Base-by-base conservation (phyloP, 2,113 vertebrate species). In the Chlorocebus sabaeus region DNA sequence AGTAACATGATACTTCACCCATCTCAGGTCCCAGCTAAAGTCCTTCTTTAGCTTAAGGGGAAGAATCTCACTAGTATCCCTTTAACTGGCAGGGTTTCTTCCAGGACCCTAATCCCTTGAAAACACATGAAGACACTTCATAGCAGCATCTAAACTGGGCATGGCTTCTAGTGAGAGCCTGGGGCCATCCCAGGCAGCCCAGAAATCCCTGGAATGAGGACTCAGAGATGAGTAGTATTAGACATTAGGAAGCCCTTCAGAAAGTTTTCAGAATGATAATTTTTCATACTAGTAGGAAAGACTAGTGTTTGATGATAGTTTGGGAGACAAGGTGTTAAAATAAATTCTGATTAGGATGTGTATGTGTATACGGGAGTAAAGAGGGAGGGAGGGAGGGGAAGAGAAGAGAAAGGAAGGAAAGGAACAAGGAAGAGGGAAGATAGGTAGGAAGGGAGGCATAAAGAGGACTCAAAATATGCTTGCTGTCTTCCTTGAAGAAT, bases 1-100 rank as follows among this genome's bases (percentile, higher is more conserved):
- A 95, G 97, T 98, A 97, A 98, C 61, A 80, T 72, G 97, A 97
- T 97, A 96, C 95, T 97, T 95, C 43, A 93, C 85, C 90, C 91
- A 95, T 95, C 96, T 94, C 40, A 6, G 76, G 90, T 92, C 88
- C 38, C 95, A 82, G 81, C 93, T 90, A 50, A 96, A 87, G 91
- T 96, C 95, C 85, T 96, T 83, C 90, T 96, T 97, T 91, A 96
- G 95, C 86, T 83, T 59, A 48, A 95, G 40, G 76, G 50, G 57
- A 73, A 93, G 90, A 96, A 68, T 93, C 92, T 90, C 81, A 72
- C 90, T 72, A 59, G 88, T 96, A 87, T 95, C 76, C 80, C 48
- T 82, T 93, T 90, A 81, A 52, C 50, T 50, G 78, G 30, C 67
- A 97, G 73, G 45, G 40, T 93, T 92, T 96, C 92, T 96, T 87